Evolutionary conservation across 2,888 invertebrate genomes (phyloP).

Genomic region (Acrocera orbiculus): DNA sequence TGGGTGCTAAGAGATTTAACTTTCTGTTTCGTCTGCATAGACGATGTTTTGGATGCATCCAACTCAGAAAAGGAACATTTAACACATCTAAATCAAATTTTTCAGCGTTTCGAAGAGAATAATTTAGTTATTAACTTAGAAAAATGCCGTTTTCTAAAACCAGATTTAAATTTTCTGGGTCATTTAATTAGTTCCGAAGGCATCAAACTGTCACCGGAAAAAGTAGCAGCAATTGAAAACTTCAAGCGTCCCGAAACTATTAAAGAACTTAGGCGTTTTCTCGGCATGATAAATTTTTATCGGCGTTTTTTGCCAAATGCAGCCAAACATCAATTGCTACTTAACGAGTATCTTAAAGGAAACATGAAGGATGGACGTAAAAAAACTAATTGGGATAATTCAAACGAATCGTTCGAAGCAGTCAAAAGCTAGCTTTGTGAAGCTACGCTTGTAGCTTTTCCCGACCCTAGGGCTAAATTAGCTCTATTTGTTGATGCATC

Average conservation of each 20-base stretch:
- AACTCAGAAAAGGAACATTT: too few relatives aligned
- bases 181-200: background rate
- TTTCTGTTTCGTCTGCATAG: too few relatives aligned
- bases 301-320: background rate
- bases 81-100: too few relatives aligned
- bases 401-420: background rate
- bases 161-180: background rate
- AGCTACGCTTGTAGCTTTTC: too few relatives aligned
- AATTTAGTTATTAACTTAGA: background rate
- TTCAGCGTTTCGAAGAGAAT: background rate
- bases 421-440: too few relatives aligned
- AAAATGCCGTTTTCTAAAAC: constrained; percentile 1
- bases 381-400: background rate
- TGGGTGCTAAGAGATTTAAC: too few relatives aligned
- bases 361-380: constrained; percentile 1
- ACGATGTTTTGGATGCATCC: too few relatives aligned
- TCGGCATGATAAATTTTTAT: constrained; percentile 1
- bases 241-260: background rate
- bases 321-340: background rate
- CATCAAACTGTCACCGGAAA: background rate
- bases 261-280: background rate
- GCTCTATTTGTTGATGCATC: constrained; percentile 1
- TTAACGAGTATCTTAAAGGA: background rate
- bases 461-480: background rate
- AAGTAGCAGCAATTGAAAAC: background rate